Evolutionary conservation across 2,888 invertebrate genomes (phyloP).

Genomic region (Nysson spinosus): DNA sequence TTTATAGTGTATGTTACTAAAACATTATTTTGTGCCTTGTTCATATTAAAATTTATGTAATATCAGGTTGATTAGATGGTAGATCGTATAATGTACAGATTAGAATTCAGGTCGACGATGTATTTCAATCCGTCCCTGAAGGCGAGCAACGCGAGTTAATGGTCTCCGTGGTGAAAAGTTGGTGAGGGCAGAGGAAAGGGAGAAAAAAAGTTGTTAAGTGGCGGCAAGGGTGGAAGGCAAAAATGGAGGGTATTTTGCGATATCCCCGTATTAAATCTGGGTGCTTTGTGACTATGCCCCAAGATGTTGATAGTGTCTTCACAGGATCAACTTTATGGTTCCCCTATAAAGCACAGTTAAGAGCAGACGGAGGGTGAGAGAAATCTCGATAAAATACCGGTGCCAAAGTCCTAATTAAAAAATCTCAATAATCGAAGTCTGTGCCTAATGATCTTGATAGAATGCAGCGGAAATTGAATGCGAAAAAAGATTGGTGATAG

Average conservation of each 20-base stretch:
- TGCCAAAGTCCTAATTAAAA: constrained; percentile 41
- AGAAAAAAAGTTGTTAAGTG: constrained; percentile 44
- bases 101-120: no score
- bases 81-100: no score
- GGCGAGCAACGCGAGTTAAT: constrained; percentile 37
- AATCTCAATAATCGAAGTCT: constrained; percentile 29
- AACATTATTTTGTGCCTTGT: no score
- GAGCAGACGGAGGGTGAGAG: constrained; percentile 1
- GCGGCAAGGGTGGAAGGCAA: constrained; percentile 36
- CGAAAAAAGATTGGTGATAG: constrained; percentile 9
- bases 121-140: constrained; percentile 26
- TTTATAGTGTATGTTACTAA: no score
- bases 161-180: constrained; percentile 26
- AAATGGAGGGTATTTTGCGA: constrained; percentile 29
- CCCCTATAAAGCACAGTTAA: constrained; percentile 15
- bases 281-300: constrained; percentile 21
- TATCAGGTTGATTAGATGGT: no score
- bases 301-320: constrained; percentile 42
- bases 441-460: constrained; percentile 4
- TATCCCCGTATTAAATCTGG: constrained; percentile 47
- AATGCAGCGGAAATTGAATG: constrained; percentile 28
- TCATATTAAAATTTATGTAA: no score
- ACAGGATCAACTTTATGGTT: constrained; percentile 33
- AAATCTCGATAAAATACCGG: no score
- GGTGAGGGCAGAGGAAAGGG: constrained; percentile 14